Percentiles rank a stretch among this genome's conserved stretches.
These are phyloP conservation scores for Drosophila equinoxialis DNA, from an alignment of 1,140 invertebrate genomes.

Conservation along the genomic window DNA sequence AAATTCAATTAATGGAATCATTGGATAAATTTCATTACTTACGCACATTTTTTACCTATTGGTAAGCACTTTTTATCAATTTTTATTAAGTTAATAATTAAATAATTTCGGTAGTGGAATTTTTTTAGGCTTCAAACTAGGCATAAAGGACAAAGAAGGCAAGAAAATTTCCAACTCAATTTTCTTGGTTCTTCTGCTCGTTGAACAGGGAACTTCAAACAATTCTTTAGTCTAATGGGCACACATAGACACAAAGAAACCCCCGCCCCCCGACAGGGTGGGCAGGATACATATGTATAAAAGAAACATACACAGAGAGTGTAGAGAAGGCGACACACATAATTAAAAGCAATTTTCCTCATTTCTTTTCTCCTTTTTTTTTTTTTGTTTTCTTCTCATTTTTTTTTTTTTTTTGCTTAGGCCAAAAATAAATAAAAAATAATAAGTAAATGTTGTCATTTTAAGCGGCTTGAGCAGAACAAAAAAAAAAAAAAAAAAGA, in stretches of 20 bases:
- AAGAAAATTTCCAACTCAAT: conserved; percentile 4
- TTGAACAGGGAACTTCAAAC: conserved; percentile 57
- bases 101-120: neutral
- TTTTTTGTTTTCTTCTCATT: conserved; percentile 3
- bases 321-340: conserved; percentile 27
- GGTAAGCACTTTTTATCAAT: too few relatives aligned
- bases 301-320: too few relatives aligned
- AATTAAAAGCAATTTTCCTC: conserved; percentile 65
- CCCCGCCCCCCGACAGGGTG: too few relatives aligned
- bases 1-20: neutral
- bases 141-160: neutral
- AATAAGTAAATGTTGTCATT: conserved; percentile 69
- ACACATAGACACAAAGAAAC: conserved; percentile 9
- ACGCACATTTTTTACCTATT: too few relatives aligned
- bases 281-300: neutral
- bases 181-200: conserved; percentile 13
- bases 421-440: conserved; percentile 31
- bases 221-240: conserved; percentile 49
- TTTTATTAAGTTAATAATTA: neutral
- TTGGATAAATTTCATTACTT: neutral
- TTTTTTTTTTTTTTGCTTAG: conserved; percentile 13
- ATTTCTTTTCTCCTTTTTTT: conserved; percentile 9
- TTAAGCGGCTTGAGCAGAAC: conserved; percentile 68
- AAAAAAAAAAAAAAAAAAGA: conserved; percentile 1
- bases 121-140: neutral